These are phyloP conservation scores for Harpagoxenus sublaevis DNA, from an alignment of 2,888 invertebrate genomes.

Conservation along the genomic window DNA sequence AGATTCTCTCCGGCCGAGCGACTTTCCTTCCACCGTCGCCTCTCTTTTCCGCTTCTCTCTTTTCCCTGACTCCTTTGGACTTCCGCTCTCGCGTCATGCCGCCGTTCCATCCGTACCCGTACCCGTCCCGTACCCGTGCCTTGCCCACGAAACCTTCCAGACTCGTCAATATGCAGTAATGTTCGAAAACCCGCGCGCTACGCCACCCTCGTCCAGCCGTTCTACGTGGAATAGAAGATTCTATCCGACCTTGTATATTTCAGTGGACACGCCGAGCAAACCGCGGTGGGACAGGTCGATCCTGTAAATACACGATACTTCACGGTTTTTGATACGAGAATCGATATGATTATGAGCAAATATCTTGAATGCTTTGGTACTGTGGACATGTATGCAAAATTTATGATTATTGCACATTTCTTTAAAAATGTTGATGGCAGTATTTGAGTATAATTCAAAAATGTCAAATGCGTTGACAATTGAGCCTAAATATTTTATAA, in stretches of 20 bases:
- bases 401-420: neutral
- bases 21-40: conserved; percentile 66
- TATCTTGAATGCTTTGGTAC: neutral
- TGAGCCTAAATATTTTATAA: neutral
- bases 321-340: conserved; percentile 15
- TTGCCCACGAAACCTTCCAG: conserved; percentile 61
- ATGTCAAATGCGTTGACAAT: neutral
- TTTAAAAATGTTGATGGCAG: neutral
- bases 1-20: conserved; percentile 74
- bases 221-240: conserved; percentile 74
- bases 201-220: conserved; percentile 62
- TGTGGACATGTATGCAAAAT: neutral
- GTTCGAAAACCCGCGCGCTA: conserved; percentile 68
- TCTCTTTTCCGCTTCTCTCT: conserved; percentile 59
- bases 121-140: conserved; percentile 16
- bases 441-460: neutral
- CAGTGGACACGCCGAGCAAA: conserved; percentile 62
- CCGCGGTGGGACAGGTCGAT: conserved; percentile 51
- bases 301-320: conserved; percentile 59
- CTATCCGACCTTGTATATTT: conserved; percentile 71
- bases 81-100: conserved; percentile 47
- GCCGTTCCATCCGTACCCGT: conserved; percentile 21
- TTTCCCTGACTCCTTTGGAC: conserved; percentile 52
- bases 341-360: conserved; percentile 35
- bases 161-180: conserved; percentile 78